These are phyloP conservation scores for Ladona fulva DNA, from an alignment of 1,140 invertebrate genomes.

Conservation along the genomic window DNA sequence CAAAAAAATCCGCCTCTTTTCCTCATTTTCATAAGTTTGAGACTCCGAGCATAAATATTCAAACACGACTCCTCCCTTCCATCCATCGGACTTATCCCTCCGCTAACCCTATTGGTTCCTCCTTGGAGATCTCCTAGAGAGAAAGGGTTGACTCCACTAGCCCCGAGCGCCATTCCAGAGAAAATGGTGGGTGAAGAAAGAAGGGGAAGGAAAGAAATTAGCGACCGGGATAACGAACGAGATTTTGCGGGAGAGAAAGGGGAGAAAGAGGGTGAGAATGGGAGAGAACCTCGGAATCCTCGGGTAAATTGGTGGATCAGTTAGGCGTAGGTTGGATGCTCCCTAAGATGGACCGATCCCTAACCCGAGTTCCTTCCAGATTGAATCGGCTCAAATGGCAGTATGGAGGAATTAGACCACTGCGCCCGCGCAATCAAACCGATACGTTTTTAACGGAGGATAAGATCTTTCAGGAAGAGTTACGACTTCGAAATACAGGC, in stretches of 20 bases:
- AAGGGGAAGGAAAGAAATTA: too few relatives aligned
- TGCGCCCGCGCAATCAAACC: too few relatives aligned
- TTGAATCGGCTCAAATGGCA: too few relatives aligned
- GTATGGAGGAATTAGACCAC: too few relatives aligned
- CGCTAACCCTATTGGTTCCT: not conserved
- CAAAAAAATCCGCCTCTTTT: not conserved
- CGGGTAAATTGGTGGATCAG: not conserved
- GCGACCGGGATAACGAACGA: too few relatives aligned
- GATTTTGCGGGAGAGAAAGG: not conserved
- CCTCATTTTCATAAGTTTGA: slow-evolving; percentile 4
- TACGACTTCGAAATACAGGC: too few relatives aligned
- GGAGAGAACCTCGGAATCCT: not conserved
- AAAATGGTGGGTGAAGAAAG: too few relatives aligned
- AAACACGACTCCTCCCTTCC: not conserved
- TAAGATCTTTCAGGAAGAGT: too few relatives aligned
- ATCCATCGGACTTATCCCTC: not conserved
- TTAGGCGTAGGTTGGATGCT: not conserved
- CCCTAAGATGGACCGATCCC: too few relatives aligned
- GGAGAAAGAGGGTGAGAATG: not conserved
- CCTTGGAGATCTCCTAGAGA: not conserved
- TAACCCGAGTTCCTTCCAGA: too few relatives aligned
- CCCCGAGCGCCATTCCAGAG: too few relatives aligned
- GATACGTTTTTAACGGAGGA: too few relatives aligned
- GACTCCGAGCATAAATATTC: not conserved
- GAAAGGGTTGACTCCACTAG: not conserved